Evolutionary conservation across 1,140 invertebrate species (phyloP), one percentile per base, ranked within the genome.

Genomic region (Hylaeus anthracinus): DNA sequence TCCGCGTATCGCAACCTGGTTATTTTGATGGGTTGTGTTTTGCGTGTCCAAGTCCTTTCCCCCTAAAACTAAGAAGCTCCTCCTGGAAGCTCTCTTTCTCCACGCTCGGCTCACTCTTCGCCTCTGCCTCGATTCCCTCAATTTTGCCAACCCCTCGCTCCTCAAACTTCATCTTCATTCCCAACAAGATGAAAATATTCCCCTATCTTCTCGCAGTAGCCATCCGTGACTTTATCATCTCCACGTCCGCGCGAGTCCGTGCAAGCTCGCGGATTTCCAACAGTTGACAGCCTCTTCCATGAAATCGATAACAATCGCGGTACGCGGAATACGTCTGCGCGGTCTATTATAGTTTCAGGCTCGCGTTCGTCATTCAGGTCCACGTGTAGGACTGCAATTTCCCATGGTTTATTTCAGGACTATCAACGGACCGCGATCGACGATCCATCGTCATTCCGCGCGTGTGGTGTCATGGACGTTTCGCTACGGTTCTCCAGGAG

Each of bases 361-460:
- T 37, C n/a, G 15, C 8, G 43, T 61, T 72, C 70, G 61, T 58
- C 12, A 72, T 79, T 56, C 71, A 55, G 15, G 26, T 56, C 77
- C 15, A 8, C 43, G 8, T 10, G 15, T 37, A 51, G 37, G 5
- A 39, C 66, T 51, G 43, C 77, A 45, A 73, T 73, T 51, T 58
- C 14, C 48, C 37, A 15, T 60, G 77, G 71, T 79, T 79, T 73
- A 73, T 73, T 79, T 73, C 77, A 56, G 51, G 71, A 79, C 65
- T 65, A 65, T 76, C 79, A 73, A 10, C 10, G 65, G 51, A 8
- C 6, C 8, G 9, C 51, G 81, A 41, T 83, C 84, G 51, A 48
- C 41, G 66, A 41, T 55, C 43, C 45, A 70, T 71, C 71, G 83
- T 82, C 48, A 81, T 73, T 81, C 72, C 51, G 51, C 67, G 14